Conservation (phyloP, 2,797 vertebrate genomes). For the Phoxinus dragarum region DNA sequence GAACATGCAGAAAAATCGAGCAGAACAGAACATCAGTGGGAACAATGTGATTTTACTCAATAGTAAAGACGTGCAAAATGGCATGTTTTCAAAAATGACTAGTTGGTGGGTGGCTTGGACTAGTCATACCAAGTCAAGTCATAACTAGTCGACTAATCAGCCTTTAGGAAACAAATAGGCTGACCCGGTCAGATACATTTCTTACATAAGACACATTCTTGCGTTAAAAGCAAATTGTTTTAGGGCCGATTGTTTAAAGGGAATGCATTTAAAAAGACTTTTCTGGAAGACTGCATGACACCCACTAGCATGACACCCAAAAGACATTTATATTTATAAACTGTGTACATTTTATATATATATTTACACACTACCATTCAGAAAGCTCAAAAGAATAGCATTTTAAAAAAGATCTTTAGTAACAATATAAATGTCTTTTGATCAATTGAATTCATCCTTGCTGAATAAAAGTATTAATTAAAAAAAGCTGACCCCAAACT, state of each 20-base stretch:
- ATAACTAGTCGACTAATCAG: not conserved
- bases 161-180: not conserved
- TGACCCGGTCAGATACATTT: not conserved
- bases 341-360: not conserved
- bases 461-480: not conserved
- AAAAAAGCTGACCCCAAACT: not conserved
- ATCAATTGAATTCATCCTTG: not conserved
- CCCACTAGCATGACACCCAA: not conserved
- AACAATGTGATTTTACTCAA: conserved; percentile 4
- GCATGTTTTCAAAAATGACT: not conserved
- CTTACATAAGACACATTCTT: not conserved
- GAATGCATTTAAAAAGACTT: not conserved
- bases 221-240: not conserved
- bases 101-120: not conserved
- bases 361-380: not conserved
- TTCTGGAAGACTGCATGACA: not conserved
- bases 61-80: not conserved
- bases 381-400: not conserved
- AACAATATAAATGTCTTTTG: not conserved
- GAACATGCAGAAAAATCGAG: conserved; percentile 23
- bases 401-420: not conserved
- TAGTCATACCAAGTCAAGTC: too few relatives aligned
- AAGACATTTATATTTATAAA: not conserved
- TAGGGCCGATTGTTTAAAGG: not conserved
- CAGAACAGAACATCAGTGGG: not conserved